Evolutionary conservation across 23 tunicate species (phyloP).

Genomic region (Styela clava): DNA sequence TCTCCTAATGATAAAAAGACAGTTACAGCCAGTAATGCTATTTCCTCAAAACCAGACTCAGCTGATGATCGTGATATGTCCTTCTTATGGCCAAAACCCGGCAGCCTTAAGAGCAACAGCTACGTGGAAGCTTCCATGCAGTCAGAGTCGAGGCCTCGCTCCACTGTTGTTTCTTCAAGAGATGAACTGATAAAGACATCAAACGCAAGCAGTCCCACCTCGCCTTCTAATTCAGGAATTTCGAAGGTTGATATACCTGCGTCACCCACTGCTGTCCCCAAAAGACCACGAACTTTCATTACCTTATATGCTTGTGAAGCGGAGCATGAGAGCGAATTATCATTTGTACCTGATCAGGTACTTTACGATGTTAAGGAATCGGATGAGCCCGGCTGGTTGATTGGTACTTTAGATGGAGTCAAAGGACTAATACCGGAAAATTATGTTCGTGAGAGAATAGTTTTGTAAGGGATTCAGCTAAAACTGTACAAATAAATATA

Average conservation of each 20-base stretch:
- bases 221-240: not conserved
- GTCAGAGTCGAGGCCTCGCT: not conserved
- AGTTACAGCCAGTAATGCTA: not conserved
- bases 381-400: constrained; percentile 80
- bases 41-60: not conserved
- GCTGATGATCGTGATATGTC: not conserved
- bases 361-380: constrained; percentile 35
- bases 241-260: not conserved
- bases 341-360: constrained; percentile 61
- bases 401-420: constrained; percentile 46
- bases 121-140: not conserved
- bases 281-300: constrained; percentile 12
- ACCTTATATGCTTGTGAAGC: constrained; percentile 65
- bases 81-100: constrained; percentile 9
- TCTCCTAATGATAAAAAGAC: not conserved
- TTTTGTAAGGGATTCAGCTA: no score
- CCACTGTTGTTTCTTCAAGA: constrained; percentile 4
- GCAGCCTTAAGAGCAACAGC: not conserved
- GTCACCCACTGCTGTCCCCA: not conserved
- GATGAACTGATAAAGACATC: not conserved
- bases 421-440: constrained; percentile 62
- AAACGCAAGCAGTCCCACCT: not conserved
- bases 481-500: no score
- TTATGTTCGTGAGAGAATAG: constrained; percentile 28
- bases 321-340: constrained; percentile 57